phyloP scores from a whole-genome alignment of 2,797 vertebrate species.

The Nannoperca australis region DNA sequence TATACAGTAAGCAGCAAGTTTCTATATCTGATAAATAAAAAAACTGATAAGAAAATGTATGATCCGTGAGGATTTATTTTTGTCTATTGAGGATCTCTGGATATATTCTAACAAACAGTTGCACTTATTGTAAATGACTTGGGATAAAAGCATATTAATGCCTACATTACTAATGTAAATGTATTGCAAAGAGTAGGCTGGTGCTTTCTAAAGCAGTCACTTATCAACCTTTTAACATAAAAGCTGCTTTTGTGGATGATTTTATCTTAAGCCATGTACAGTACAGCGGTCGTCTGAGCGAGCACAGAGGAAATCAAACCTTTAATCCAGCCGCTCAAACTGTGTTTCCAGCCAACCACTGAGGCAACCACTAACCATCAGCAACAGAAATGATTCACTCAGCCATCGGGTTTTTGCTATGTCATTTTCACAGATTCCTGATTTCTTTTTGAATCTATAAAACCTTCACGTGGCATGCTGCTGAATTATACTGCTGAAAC shows the following conservation, averaged over 20 bases:
- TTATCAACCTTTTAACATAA: conserved; percentile 35
- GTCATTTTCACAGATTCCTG: neutral
- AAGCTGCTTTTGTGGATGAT: conserved; percentile 7
- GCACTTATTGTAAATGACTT: neutral
- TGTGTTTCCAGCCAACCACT: neutral
- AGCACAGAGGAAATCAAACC: conserved; percentile 1
- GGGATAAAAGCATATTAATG: conserved; percentile 25
- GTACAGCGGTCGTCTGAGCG: neutral
- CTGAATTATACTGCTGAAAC: too few relatives aligned
- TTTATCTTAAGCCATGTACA: conserved; percentile 14
- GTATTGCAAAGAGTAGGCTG: neutral
- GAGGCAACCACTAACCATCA: neutral
- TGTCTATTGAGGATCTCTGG: neutral
- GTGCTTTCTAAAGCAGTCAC: conserved; percentile 20
- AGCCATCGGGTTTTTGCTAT: neutral
- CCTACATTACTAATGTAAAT: conserved; percentile 8
- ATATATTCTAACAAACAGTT: neutral
- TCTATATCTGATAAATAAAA: neutral
- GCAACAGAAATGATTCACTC: neutral
- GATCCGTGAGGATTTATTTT: neutral
- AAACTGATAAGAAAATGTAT: neutral
- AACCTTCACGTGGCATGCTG: neutral
- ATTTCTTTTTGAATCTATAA: neutral
- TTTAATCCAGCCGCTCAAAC: neutral
- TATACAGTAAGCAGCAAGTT: neutral